Base-by-base conservation (phyloP, 2,797 vertebrate species). In the Chelidonichthys spinosus region DNA sequence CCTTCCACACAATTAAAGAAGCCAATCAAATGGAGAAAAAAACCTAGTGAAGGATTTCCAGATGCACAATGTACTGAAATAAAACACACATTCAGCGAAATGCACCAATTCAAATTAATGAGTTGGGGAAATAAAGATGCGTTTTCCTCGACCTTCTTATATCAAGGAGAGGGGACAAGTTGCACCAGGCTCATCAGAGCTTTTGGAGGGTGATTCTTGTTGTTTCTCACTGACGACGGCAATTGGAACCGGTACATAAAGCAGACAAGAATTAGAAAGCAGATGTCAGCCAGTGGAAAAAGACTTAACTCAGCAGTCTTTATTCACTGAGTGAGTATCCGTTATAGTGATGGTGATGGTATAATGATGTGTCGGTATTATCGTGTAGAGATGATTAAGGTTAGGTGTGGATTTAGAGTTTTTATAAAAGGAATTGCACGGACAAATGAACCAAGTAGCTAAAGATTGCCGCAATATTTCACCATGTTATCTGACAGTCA, bases 181-280 rank as follows among this genome's bases (percentile, higher is more conserved):
- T 43, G 52, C 56, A 60, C 37, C 11, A 11, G 36, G 32, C 62
- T 67, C 53, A 50, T 67, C 15, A 44, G 62, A 2, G 46, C 35
- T 58, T 58, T 77, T 54, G 32, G 52, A 69, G 40, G 43, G 39
- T 5, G 13, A 61, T 18, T 43, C 56, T 67, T 43, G 36, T 35
- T 60, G 42, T 47, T 69, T 77, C 44, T 59, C 47, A 8, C n/a
- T 42, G 25, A 63, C 42, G 50, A 49, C 3, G 6, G 39, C 35
- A 69, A 62, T 13, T 46, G n/a, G 72, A 44, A 63, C 17, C 25
- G 2, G 53, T 32, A 40, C 18, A 65, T 42, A 37, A 74, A 75
- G 46, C 61, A 49, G n/a, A 61, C n/a, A 61, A 13, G 25, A 55
- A 73, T 69, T 37, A 56, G 11, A 61, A 42, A 49, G 37, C 50